A percentile compares a stretch with the other conserved stretches of the same genome.
Conservation (phyloP, 2,113 vertebrate genomes). For the Rattus rattus region DNA sequence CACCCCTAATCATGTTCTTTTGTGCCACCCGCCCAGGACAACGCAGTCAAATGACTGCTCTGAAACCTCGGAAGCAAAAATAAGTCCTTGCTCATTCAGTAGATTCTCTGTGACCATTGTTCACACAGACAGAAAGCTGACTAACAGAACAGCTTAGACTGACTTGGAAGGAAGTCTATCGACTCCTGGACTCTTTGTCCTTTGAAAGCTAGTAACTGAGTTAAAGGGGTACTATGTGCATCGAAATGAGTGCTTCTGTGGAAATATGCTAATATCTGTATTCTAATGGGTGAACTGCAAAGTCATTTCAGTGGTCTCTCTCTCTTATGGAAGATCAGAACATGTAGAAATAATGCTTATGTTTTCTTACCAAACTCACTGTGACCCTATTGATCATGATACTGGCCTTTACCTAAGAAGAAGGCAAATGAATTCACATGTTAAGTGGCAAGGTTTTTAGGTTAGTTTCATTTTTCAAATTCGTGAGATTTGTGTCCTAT, state of each 20-base stretch:
- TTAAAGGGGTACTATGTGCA: not conserved
- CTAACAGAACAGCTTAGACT: not conserved
- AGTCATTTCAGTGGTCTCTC: not conserved
- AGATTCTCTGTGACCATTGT: not conserved
- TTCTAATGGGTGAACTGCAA: not conserved
- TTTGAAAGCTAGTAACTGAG: not conserved
- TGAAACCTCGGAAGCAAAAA: not conserved
- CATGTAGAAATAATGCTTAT: not conserved
- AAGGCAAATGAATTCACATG: not conserved
- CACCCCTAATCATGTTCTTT: not conserved
- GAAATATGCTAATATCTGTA: not conserved
- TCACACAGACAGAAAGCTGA: not conserved
- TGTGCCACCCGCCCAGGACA: not conserved
- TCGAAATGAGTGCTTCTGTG: not conserved
- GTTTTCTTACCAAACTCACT: not conserved
- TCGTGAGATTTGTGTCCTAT: slow-evolving; percentile 8
- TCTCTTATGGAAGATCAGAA: not conserved
- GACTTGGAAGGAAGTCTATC: not conserved
- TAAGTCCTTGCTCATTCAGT: not conserved
- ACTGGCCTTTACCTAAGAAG: not conserved
- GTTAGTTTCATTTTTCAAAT: slow-evolving; percentile 33
- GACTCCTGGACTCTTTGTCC: not conserved
- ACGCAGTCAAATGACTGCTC: not conserved
- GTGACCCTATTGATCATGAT: not conserved
- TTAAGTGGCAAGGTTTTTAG: not conserved